These are phyloP conservation scores for Ascaphus truei DNA, from an alignment of 2,113 vertebrate genomes.

Conservation along the genomic window DNA sequence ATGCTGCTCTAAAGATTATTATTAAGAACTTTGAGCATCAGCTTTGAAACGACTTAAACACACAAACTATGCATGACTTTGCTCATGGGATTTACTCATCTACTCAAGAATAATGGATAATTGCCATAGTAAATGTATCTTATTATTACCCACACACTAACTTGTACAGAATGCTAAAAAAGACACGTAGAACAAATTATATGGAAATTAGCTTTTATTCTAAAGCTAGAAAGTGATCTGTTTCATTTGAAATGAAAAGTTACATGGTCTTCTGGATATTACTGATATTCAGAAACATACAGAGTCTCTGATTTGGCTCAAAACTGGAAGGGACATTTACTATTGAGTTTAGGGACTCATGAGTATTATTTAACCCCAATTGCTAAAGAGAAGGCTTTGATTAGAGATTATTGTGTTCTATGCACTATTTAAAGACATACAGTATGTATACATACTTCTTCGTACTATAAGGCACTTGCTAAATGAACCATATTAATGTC, in stretches of 20 bases:
- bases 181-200: conserved; percentile 55
- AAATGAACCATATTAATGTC: too few species aligned
- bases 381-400: too few species aligned
- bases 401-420: too few species aligned
- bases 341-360: too few species aligned
- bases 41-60: conserved; percentile 58
- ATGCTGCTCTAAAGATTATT: conserved; percentile 25
- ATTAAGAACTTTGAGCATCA: conserved; percentile 43
- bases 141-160: conserved; percentile 56
- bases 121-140: conserved; percentile 61
- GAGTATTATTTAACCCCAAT: too few species aligned
- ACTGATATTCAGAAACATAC: neutral
- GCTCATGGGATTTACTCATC: conserved; percentile 59
- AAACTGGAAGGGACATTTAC: too few species aligned
- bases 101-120: conserved; percentile 64
- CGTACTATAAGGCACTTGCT: too few species aligned
- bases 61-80: conserved; percentile 68
- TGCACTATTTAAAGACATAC: too few species aligned
- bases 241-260: neutral
- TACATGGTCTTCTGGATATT: neutral
- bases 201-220: conserved; percentile 4
- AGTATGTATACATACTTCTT: too few species aligned
- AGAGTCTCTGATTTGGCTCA: too few species aligned
- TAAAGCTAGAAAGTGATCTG: neutral
- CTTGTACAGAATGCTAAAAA: conserved; percentile 46